Evolutionary conservation across 2,113 vertebrate genomes (phyloP).

Genomic region (Rhinoptilus africanus): DNA sequence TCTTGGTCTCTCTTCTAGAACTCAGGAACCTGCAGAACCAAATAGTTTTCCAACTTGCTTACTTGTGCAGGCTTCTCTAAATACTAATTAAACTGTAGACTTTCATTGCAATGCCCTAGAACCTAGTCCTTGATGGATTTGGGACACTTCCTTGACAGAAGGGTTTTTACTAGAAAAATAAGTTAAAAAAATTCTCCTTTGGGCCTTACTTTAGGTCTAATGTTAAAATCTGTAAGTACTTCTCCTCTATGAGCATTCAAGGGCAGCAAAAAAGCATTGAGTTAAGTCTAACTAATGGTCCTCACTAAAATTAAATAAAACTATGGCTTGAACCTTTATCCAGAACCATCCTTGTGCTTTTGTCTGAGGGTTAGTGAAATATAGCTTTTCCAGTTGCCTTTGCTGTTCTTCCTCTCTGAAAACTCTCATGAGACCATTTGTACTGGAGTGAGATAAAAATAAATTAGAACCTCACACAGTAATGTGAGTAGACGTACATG

Average conservation of each 20-base stretch:
- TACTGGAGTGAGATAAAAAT: neutral
- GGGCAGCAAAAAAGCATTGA: neutral
- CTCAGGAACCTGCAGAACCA: neutral
- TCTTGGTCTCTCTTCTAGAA: neutral
- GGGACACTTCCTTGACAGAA: neutral
- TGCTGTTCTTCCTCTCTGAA: neutral
- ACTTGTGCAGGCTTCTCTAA: neutral
- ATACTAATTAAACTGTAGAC: neutral
- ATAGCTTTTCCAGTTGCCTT: neutral
- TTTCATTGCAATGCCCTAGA: neutral
- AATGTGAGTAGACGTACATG: accelerated
- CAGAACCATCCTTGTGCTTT: neutral
- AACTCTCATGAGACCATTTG: neutral
- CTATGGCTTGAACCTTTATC: neutral
- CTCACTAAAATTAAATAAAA: neutral
- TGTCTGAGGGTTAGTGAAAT: neutral
- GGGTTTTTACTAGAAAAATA: neutral
- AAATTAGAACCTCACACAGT: accelerated
- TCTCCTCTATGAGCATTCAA: neutral
- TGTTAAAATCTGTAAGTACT: neutral
- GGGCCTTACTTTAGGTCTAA: neutral
- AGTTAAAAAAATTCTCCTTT: neutral
- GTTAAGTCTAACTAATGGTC: neutral
- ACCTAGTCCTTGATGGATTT: neutral
- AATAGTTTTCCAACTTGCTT: neutral